Conservation (phyloP, 2,888 invertebrate species). For the Spisula subtruncata region DNA sequence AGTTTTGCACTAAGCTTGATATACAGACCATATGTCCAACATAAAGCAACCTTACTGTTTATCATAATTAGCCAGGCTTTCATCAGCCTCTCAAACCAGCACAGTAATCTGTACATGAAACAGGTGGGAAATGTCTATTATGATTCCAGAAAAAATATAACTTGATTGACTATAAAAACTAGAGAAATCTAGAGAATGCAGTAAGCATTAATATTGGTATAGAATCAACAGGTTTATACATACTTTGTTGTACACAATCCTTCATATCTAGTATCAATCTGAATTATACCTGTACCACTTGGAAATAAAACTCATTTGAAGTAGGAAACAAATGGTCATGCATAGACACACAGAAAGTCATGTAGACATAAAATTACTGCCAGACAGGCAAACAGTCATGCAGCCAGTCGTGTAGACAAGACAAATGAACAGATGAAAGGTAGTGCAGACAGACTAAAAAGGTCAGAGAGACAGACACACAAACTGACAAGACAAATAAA, state of each 20-base stretch:
- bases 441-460: too few relatives aligned
- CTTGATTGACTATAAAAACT: background rate
- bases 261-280: background rate
- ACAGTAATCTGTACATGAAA: background rate
- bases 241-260: background rate
- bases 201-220: background rate
- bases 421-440: too few relatives aligned
- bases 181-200: background rate
- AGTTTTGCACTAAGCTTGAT: too few relatives aligned
- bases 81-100: background rate
- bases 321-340: too few relatives aligned
- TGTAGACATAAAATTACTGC: too few relatives aligned
- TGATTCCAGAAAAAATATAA: conserved; percentile 23
- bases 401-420: too few relatives aligned
- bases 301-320: too few relatives aligned
- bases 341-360: background rate
- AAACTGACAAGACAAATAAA: too few relatives aligned
- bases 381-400: background rate
- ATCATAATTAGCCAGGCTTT: background rate
- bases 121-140: background rate
- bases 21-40: background rate
- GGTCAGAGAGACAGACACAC: too few relatives aligned
- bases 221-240: background rate
- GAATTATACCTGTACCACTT: background rate
- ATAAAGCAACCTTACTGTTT: conserved; percentile 11